A percentile compares a stretch with the other conserved stretches of the same genome.
phyloP scores from a whole-genome alignment of 2,888 invertebrate genomes.

The Drosophila meridiana region DNA sequence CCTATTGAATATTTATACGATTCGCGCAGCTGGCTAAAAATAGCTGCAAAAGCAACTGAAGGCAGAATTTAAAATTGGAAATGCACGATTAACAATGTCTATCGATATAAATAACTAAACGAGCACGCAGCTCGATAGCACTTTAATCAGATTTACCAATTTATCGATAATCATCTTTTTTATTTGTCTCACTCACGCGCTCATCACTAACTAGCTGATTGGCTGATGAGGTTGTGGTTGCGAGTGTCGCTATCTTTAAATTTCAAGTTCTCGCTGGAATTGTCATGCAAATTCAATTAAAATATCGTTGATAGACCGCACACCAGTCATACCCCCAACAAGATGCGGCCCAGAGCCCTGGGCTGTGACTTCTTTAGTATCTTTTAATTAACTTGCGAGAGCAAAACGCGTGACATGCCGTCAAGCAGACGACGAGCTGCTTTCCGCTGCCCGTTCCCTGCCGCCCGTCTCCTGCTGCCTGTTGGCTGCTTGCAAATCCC shows the following conservation, averaged over 20 bases:
- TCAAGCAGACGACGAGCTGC: conserved; percentile 34
- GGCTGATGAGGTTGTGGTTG: conserved; percentile 36
- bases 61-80: conserved; percentile 1
- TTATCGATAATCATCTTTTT: neutral
- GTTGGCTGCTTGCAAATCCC: conserved; percentile 40
- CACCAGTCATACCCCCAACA: conserved; percentile 8
- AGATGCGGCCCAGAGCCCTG: conserved; percentile 18
- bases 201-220: conserved; percentile 18
- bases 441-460: neutral
- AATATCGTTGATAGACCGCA: conserved; percentile 59
- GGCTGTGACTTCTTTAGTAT: conserved; percentile 77
- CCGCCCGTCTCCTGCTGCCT: neutral
- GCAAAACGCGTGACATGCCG: conserved; percentile 55
- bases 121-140: neutral
- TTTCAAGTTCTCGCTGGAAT: conserved; percentile 51
- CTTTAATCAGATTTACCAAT: neutral
- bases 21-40: conserved; percentile 67
- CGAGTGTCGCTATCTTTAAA: conserved; percentile 43
- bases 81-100: neutral
- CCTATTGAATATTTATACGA: conserved; percentile 68
- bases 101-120: neutral
- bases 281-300: conserved; percentile 79
- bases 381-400: conserved; percentile 79
- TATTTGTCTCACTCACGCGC: neutral
- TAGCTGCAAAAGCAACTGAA: conserved; percentile 35